These are phyloP conservation scores for Gallinago undulata DNA, from an alignment of 2,113 vertebrate genomes.

Conservation along the genomic window DNA sequence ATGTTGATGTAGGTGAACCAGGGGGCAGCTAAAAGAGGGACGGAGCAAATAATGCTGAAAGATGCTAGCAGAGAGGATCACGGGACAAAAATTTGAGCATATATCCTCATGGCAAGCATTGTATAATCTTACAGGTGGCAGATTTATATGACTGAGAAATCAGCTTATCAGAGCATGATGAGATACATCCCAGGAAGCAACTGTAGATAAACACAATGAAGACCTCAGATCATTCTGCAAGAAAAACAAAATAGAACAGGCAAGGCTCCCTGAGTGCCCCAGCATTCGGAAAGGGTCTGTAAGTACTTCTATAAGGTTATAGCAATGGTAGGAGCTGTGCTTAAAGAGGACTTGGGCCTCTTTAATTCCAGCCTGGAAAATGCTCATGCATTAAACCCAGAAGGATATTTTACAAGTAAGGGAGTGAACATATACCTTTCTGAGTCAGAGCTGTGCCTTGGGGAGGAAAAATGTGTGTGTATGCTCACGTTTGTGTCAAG, in stretches of 20 bases:
- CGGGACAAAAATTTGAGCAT: neutral
- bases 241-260: neutral
- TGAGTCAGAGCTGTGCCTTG: neutral
- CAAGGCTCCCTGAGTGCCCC: neutral
- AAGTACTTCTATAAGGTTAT: neutral
- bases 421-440: neutral
- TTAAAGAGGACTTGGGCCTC: neutral
- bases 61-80: neutral
- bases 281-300: neutral
- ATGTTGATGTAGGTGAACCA: neutral
- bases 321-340: neutral
- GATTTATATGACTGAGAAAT: neutral
- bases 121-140: neutral
- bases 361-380: neutral
- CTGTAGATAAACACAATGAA: neutral
- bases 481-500: neutral
- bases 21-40: neutral
- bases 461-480: neutral
- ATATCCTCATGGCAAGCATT: neutral
- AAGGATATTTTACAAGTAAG: neutral
- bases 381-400: neutral
- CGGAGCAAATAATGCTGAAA: neutral
- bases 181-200: neutral
- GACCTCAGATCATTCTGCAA: neutral
- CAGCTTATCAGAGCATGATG: neutral